These are phyloP conservation scores for Cylindroiulus punctatus DNA, from an alignment of 2,888 invertebrate genomes.

Conservation along the genomic window DNA sequence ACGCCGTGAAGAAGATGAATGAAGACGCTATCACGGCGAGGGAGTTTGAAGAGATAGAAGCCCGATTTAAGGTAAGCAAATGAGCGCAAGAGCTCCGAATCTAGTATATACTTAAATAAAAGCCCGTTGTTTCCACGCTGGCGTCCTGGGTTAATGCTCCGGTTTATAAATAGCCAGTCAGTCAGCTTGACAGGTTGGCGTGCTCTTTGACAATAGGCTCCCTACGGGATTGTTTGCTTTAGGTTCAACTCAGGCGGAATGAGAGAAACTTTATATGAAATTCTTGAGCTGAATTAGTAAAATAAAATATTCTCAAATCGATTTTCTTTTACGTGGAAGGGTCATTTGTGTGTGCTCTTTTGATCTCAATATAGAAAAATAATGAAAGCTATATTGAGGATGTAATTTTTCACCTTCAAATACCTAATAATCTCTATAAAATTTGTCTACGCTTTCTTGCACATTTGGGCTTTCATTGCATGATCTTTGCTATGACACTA, in stretches of 20 bases:
- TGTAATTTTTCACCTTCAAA: no score
- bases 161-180: not conserved
- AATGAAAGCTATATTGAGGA: no score
- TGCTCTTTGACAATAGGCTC: not conserved
- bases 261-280: not conserved
- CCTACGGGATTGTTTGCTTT: not conserved
- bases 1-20: slow-evolving; percentile 82
- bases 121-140: not conserved
- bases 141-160: not conserved
- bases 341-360: no score
- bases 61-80: slow-evolving; percentile 81
- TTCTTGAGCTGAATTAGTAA: not conserved
- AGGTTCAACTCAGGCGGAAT: not conserved
- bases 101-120: not conserved
- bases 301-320: no score
- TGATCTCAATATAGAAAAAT: no score
- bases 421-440: no score
- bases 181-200: not conserved
- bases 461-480: not conserved
- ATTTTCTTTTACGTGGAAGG: no score
- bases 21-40: slow-evolving; percentile 85
- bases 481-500: no score
- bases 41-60: slow-evolving; percentile 89
- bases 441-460: not conserved
- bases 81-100: not conserved